phyloP scores from a whole-genome alignment of 2,113 vertebrate genomes.

The Cariama cristata region DNA sequence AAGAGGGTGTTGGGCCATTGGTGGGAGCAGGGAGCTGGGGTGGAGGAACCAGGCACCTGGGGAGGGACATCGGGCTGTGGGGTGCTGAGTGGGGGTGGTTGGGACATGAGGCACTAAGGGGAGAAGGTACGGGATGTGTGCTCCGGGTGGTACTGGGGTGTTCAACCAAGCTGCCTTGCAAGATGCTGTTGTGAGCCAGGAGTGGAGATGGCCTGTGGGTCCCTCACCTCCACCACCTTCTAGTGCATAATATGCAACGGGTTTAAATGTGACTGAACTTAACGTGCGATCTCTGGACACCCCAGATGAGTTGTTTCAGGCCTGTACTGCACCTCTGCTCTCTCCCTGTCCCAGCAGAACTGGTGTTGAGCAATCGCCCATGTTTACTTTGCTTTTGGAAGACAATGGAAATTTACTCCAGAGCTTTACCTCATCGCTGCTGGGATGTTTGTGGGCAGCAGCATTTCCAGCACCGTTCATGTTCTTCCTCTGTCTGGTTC shows the following conservation, averaged over 20 bases:
- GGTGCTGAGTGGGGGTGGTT: background rate
- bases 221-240: background rate
- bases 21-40: background rate
- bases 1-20: background rate
- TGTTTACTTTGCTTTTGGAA: conserved; percentile 10
- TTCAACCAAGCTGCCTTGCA: background rate
- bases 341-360: background rate
- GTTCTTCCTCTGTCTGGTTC: background rate
- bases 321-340: background rate
- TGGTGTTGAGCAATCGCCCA: background rate
- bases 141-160: background rate
- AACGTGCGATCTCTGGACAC: background rate
- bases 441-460: background rate
- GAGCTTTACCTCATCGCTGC: conserved; percentile 6
- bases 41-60: background rate
- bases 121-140: background rate
- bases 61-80: background rate
- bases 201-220: background rate
- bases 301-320: background rate
- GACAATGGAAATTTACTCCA: conserved; percentile 50
- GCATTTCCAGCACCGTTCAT: background rate
- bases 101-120: background rate
- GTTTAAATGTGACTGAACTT: background rate
- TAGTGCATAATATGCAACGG: background rate
- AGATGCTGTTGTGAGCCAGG: background rate